Evolutionary conservation across 2,113 vertebrate species (phyloP).

Genomic region (Microtus pennsylvanicus): DNA sequence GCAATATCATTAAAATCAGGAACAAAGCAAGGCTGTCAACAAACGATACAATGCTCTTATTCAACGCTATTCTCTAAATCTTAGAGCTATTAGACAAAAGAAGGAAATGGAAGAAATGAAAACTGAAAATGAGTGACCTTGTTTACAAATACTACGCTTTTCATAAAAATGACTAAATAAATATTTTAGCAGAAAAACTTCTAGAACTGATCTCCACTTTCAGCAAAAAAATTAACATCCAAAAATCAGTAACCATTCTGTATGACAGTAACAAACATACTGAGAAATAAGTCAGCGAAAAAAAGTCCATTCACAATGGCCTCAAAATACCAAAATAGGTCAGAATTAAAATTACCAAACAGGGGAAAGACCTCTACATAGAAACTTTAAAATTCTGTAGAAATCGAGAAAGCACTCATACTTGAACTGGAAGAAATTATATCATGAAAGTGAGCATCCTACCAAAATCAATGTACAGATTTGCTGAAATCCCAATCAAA

Average conservation of each 20-base stretch:
- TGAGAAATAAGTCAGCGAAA: no score
- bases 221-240: neutral
- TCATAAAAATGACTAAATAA: neutral
- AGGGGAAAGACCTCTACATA: no score
- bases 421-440: neutral
- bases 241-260: neutral
- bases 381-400: neutral
- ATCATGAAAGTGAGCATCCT: neutral
- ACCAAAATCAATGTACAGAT: neutral
- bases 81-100: neutral
- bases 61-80: neutral
- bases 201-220: neutral
- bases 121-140: neutral
- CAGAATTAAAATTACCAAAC: neutral
- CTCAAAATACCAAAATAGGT: neutral
- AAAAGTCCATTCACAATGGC: neutral
- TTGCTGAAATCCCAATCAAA: neutral
- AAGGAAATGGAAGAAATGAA: neutral
- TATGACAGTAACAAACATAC: neutral
- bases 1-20: neutral
- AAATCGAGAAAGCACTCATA: neutral
- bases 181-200: neutral
- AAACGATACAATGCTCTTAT: neutral
- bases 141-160: neutral
- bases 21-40: neutral